These are phyloP conservation scores for Perca fluviatilis DNA, from an alignment of 2,113 vertebrate species.

Conservation along the genomic window DNA sequence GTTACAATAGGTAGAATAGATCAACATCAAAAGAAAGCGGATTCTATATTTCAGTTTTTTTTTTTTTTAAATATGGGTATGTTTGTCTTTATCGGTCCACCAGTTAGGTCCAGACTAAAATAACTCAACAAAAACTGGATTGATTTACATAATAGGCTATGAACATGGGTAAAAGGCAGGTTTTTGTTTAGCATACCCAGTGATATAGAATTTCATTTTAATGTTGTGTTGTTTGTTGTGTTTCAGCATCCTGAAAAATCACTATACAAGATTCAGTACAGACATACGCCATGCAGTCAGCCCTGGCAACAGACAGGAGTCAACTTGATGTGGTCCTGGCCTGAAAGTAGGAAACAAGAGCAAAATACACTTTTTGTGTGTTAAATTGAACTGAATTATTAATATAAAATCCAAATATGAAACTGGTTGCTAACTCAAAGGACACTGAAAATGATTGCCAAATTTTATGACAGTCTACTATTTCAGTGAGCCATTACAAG, in stretches of 20 bases:
- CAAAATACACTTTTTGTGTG: background rate
- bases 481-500: background rate
- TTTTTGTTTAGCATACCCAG: background rate
- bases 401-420: background rate
- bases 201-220: background rate
- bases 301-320: background rate
- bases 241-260: background rate
- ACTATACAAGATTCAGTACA: background rate
- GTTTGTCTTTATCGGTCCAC: background rate
- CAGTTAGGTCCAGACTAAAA: background rate
- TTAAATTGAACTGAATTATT: background rate
- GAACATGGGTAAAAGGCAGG: background rate
- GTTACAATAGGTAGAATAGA: conserved; percentile 1
- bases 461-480: background rate
- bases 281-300: background rate
- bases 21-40: background rate
- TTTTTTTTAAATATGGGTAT: background rate
- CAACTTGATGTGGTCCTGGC: background rate
- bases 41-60: background rate
- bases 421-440: background rate
- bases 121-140: background rate
- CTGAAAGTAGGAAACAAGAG: background rate
- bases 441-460: background rate
- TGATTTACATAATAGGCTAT: background rate
- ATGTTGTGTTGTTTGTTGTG: background rate